Conservation (phyloP, 2,888 invertebrate species). For the Leptopilina myrica region DNA sequence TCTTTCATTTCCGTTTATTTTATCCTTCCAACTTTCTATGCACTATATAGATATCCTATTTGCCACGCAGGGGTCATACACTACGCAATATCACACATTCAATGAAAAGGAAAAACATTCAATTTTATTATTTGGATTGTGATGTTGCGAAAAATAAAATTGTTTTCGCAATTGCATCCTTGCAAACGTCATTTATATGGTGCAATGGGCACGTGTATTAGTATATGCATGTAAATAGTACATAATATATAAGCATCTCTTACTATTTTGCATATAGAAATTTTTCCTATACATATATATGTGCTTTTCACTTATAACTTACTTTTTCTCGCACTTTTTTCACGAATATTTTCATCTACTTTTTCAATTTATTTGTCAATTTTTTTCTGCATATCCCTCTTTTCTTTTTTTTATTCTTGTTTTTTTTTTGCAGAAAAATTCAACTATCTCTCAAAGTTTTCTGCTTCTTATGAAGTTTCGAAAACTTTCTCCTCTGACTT, state of each 20-base stretch:
- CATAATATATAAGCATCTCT: neutral
- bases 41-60: neutral
- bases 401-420: too few relatives aligned
- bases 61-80: conserved; percentile 14
- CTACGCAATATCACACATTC: conserved; percentile 7
- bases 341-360: too few relatives aligned
- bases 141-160: conserved; percentile 9
- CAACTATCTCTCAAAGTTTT: too few relatives aligned
- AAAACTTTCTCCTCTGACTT: too few relatives aligned
- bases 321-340: too few relatives aligned
- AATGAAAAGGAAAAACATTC: conserved; percentile 4
- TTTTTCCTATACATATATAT: too few relatives aligned
- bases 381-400: too few relatives aligned
- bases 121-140: too few relatives aligned
- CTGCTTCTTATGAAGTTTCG: too few relatives aligned
- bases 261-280: neutral
- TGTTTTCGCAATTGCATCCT: neutral
- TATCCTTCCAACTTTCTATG: neutral
- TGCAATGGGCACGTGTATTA: neutral
- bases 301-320: too few relatives aligned
- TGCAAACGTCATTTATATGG: neutral
- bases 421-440: too few relatives aligned
- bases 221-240: neutral
- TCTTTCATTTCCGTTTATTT: conserved; percentile 8
- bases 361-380: too few relatives aligned